phyloP scores from a whole-genome alignment of 1,140 invertebrate species.

The Alviniconcha marisindica region DNA sequence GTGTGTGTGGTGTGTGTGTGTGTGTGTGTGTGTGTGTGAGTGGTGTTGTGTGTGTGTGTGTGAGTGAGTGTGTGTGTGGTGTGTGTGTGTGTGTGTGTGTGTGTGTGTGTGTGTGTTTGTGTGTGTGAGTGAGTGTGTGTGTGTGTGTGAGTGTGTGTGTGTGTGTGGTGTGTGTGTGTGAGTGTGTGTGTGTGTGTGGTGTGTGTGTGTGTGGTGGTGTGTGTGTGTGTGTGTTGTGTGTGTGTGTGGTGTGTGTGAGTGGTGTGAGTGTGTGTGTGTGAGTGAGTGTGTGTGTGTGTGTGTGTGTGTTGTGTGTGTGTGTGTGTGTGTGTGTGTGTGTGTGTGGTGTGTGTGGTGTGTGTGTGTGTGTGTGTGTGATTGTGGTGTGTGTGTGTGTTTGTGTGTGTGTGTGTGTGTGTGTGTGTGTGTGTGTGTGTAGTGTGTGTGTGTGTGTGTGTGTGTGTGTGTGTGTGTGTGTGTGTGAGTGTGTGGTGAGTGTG shows the following conservation, averaged over 20 bases:
- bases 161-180: slow-evolving; percentile 18
- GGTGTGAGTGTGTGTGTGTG: slow-evolving; percentile 41
- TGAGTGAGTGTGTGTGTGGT: too few relatives aligned
- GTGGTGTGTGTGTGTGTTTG: slow-evolving; percentile 35
- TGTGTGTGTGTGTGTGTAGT: too few relatives aligned
- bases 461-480: slow-evolving; percentile 32
- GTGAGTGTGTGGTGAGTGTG: too few relatives aligned
- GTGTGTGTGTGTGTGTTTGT: slow-evolving; percentile 26
- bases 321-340: slow-evolving; percentile 28
- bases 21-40: too few relatives aligned
- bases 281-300: too few relatives aligned
- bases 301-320: slow-evolving; percentile 20
- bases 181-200: slow-evolving; percentile 39
- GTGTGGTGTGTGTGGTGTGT: slow-evolving; percentile 39
- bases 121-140: slow-evolving; percentile 34
- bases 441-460: too few relatives aligned
- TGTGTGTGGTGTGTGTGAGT: slow-evolving; percentile 30
- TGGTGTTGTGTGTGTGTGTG: too few relatives aligned
- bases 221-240: slow-evolving; percentile 13
- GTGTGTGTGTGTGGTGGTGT: slow-evolving; percentile 35
- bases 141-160: slow-evolving; percentile 39
- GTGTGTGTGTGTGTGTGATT: slow-evolving; percentile 30
- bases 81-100: slow-evolving; percentile 35
- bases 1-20: neutral
- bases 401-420: slow-evolving; percentile 36